phyloP scores from a whole-genome alignment of 1,140 invertebrate species.

The Lithobius niger region DNA sequence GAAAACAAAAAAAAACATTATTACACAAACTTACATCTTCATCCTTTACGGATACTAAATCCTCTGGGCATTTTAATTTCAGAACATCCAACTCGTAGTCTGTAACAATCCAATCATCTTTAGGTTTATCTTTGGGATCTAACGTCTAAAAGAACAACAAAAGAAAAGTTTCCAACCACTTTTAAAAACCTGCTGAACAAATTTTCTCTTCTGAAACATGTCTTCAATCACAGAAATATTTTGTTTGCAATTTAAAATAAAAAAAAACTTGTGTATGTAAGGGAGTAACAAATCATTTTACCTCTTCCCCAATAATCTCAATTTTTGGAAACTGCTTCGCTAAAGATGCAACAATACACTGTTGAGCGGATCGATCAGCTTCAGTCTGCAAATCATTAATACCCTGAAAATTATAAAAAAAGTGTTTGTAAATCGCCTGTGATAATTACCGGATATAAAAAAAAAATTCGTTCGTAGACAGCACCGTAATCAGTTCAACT shows the following conservation, averaged over 20 bases:
- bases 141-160: not conserved
- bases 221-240: not conserved
- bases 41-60: conserved; percentile 45
- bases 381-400: conserved; percentile 93
- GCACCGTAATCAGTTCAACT: too few relatives aligned
- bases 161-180: not conserved
- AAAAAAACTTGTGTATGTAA: not conserved
- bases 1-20: too few relatives aligned
- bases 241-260: not conserved
- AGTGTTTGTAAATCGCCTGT: too few relatives aligned
- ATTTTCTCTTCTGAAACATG: not conserved
- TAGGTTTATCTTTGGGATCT: conserved; percentile 19
- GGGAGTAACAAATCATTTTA: conserved; percentile 14
- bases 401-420: conserved; percentile 40
- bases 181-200: not conserved
- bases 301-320: conserved; percentile 89
- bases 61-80: conserved; percentile 48
- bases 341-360: conserved; percentile 78
- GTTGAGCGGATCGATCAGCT: conserved; percentile 86
- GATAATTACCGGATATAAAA: too few relatives aligned
- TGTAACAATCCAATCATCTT: conserved; percentile 33
- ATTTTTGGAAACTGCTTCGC: conserved; percentile 67
- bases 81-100: conserved; percentile 56
- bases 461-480: too few relatives aligned
- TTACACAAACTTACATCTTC: conserved; percentile 34